Conservation (phyloP, 2,888 invertebrate species). For the Pseudanteris insignis region DNA sequence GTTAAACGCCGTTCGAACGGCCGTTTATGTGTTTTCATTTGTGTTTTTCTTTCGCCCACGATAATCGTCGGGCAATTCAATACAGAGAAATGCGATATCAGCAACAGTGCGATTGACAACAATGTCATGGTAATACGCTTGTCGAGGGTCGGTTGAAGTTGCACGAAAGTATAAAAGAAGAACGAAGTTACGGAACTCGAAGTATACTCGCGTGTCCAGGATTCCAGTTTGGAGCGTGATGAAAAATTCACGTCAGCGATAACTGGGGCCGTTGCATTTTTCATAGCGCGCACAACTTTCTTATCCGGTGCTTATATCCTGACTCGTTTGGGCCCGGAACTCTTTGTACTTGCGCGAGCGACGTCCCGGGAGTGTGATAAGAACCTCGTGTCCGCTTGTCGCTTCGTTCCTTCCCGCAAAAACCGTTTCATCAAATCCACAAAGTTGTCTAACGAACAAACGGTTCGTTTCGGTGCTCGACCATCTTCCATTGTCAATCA, state of each 20-base stretch:
- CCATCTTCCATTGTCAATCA: constrained; percentile 20
- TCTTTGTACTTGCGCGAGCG: constrained; percentile 43
- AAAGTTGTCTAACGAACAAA: constrained; percentile 41
- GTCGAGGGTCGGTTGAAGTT: constrained; percentile 32
- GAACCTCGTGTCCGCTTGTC: constrained; percentile 47
- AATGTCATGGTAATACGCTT: constrained; percentile 28
- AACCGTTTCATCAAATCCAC: constrained; percentile 43
- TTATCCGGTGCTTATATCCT: constrained; percentile 60
- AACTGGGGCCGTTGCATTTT: constrained; percentile 64
- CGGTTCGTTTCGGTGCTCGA: constrained; percentile 13
- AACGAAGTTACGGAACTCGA: constrained; percentile 26
- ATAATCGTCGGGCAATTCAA: constrained; percentile 9
- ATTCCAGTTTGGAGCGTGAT: constrained; percentile 49
- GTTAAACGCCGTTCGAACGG: too few relatives aligned
- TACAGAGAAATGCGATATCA: constrained; percentile 22
- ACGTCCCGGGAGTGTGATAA: constrained; percentile 46
- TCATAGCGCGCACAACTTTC: constrained; percentile 62
- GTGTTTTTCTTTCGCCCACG: too few relatives aligned
- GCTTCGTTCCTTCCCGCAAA: constrained; percentile 38
- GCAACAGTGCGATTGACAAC: constrained; percentile 28
- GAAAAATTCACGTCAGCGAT: constrained; percentile 65
- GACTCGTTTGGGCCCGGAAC: constrained; percentile 54
- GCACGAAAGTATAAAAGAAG: constrained; percentile 31
- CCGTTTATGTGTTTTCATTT: too few relatives aligned
- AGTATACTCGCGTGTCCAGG: constrained; percentile 37